Conservation (phyloP, 2,888 invertebrate species). For the Ichneumoninae sp. region DNA sequence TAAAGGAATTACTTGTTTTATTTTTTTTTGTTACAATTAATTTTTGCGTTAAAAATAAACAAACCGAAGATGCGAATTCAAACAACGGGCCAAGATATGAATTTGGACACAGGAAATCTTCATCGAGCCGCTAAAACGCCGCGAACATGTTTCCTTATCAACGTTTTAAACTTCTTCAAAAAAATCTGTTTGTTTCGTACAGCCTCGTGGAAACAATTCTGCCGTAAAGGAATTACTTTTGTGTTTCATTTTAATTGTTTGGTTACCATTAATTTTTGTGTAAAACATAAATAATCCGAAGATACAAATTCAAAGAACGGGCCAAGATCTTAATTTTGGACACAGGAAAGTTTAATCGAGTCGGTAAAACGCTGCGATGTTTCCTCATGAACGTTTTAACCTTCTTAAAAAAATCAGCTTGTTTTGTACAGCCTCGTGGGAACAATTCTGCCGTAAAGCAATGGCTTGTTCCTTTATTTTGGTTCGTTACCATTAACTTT, state of each 20-base stretch:
- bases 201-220: not conserved
- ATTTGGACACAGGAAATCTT: slow-evolving; percentile 64
- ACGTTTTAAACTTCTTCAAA: not conserved
- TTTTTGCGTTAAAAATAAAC: too few species aligned
- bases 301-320: too few species aligned
- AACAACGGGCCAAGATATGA: too few species aligned
- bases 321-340: too few species aligned
- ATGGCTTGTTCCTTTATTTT: not conserved
- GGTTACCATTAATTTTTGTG: too few species aligned
- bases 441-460: not conserved
- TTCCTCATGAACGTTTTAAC: not conserved
- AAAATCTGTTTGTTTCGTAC: not conserved
- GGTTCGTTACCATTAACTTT: not conserved
- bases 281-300: too few species aligned
- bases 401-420: not conserved
- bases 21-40: too few species aligned
- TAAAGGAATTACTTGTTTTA: not conserved
- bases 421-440: not conserved
- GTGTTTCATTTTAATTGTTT: not conserved
- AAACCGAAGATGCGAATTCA: too few species aligned
- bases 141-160: slow-evolving; percentile 22
- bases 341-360: slow-evolving; percentile 77
- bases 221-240: not conserved
- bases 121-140: slow-evolving; percentile 68
- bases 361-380: slow-evolving; percentile 10